Conservation (phyloP, 2,797 vertebrate species). For the Premnoplex brunnescens region DNA sequence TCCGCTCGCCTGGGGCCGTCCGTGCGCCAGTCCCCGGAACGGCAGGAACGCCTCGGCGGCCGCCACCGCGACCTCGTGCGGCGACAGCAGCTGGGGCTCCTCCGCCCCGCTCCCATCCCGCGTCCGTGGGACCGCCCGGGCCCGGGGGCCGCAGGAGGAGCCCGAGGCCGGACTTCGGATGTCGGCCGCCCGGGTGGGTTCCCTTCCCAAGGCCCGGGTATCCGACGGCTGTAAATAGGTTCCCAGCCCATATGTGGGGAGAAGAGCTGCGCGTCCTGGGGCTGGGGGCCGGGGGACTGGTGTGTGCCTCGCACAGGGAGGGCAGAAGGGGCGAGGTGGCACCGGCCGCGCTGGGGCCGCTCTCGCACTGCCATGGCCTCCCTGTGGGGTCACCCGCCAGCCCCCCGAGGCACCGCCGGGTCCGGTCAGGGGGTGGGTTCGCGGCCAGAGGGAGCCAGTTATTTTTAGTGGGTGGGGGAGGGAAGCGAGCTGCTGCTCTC, state of each 20-base stretch:
- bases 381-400: not conserved
- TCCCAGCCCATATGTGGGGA: not conserved
- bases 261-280: not conserved
- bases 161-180: no score
- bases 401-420: no score
- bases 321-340: not conserved
- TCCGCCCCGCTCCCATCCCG: not conserved
- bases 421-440: not conserved
- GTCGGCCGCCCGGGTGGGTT: not conserved
- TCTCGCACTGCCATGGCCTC: not conserved
- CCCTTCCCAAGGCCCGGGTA: not conserved
- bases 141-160: not conserved
- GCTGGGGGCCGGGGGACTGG: not conserved
- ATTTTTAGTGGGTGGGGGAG: conserved; percentile 55
- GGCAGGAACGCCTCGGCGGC: not conserved
- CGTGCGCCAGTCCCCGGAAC: rapidly evolving
- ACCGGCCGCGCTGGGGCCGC: not conserved
- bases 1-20: no score
- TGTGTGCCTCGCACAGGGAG: no score
- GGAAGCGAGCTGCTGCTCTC: not conserved
- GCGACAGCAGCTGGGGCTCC: not conserved
- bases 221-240: not conserved
- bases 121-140: not conserved
- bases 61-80: no score
- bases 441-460: not conserved